A percentile compares a stretch with the other conserved stretches of the same genome.
These are phyloP conservation scores for Myotis yumanensis DNA, from an alignment of 2,113 vertebrate species.

Conservation along the genomic window DNA sequence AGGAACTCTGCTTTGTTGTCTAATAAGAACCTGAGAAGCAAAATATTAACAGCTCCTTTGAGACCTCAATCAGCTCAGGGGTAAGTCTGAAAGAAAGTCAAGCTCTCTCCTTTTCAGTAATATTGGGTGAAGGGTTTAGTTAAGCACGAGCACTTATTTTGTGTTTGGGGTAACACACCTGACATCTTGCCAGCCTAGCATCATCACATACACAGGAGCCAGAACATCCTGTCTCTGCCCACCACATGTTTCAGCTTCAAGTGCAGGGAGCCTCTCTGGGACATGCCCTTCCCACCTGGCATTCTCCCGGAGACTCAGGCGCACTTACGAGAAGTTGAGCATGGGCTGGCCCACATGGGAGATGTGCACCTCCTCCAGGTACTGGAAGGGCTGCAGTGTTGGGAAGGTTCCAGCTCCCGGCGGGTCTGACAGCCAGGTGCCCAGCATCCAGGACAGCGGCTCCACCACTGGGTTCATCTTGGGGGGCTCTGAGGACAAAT, in stretches of 20 bases:
- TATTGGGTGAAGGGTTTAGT: no score
- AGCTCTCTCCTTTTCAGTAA: not conserved
- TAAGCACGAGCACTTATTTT: not conserved
- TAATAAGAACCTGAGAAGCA: not conserved
- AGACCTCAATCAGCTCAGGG: not conserved
- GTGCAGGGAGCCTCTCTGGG: not conserved
- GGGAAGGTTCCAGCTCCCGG: constrained; percentile 91
- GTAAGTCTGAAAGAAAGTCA: not conserved
- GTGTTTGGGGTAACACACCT: not conserved
- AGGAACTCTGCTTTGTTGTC: no score
- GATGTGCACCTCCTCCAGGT: constrained; percentile 91
- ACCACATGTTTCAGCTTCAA: accelerated
- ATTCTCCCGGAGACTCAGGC: not conserved
- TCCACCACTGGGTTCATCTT: constrained; percentile 87
- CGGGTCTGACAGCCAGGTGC: constrained; percentile 93
- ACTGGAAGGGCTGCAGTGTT: constrained; percentile 90
- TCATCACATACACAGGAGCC: accelerated
- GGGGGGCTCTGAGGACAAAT: constrained; percentile 80
- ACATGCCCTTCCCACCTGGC: not conserved
- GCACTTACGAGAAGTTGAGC: constrained; percentile 90
- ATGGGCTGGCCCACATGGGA: constrained; percentile 88
- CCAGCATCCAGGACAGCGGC: constrained; percentile 95
- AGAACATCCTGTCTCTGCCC: not conserved
- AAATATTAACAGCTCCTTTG: not conserved
- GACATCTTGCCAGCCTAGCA: no score